phyloP scores from a whole-genome alignment of 2,797 vertebrate species.

The Lagorchestes hirsutus region DNA sequence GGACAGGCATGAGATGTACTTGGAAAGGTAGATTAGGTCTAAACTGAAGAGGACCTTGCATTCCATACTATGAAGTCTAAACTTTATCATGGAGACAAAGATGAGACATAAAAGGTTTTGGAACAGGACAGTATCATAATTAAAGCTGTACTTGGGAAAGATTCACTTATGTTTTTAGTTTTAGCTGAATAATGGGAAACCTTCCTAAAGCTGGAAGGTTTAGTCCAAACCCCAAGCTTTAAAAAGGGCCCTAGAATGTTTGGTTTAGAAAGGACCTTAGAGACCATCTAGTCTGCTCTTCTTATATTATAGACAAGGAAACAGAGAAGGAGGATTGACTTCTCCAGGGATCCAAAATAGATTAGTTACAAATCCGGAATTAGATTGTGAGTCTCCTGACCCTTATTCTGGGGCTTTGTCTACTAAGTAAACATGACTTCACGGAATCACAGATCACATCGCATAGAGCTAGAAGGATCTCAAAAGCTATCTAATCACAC shows the following conservation, averaged over 20 bases:
- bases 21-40: too few relatives aligned
- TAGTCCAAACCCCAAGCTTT: not conserved
- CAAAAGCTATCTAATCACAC: not conserved
- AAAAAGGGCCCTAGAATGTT: not conserved
- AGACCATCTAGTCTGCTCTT: not conserved
- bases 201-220: not conserved
- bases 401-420: not conserved
- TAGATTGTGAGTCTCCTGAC: not conserved
- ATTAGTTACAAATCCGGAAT: not conserved
- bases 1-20: too few relatives aligned
- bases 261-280: not conserved
- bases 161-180: not conserved
- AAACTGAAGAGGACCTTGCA: too few relatives aligned
- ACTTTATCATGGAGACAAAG: not conserved
- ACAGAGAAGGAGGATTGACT: not conserved
- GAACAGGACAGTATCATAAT: not conserved
- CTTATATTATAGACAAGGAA: not conserved
- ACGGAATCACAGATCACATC: not conserved
- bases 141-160: not conserved
- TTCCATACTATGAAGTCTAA: not conserved
- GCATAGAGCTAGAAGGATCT: not conserved
- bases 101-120: not conserved
- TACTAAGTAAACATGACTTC: not conserved
- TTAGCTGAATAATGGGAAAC: not conserved
- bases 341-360: slow-evolving; percentile 1